Base-by-base conservation (phyloP, 2,888 invertebrate species). In the Harpalus rubripes region DNA sequence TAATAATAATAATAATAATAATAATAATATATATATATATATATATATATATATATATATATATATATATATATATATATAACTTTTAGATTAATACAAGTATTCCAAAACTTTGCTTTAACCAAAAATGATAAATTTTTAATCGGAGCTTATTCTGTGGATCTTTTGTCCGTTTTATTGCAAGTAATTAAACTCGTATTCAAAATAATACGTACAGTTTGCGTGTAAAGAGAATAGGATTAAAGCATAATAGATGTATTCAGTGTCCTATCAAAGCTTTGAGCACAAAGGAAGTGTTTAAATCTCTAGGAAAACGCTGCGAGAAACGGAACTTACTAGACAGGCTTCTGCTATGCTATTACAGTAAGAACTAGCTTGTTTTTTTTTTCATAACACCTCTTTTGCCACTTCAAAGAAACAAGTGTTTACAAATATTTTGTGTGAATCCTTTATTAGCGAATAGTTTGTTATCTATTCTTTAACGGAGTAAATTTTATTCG, bases 161-260 rank as follows among this genome's bases (percentile, higher is more conserved):
- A 6, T 15, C 32, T 68, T 68, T 68, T 68, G 39, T 39, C 15
- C 12, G 39, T 68, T 68, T 68, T 68, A 68, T 68, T 68, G 8
- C 22, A 18, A 68, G 68, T 39, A 68, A 68, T 68, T 68, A 68
- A 68, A 68, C n/a, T 63, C n/a, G 12, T 32, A 7, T 68, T n/a
- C 39, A 41, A 39, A 39, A 68, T 68, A 68, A 68, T 68, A 68
- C 68, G 39, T 39, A n/a, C 68, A 68, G 32, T 32, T 68, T 39
- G 68, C 39, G 68, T 39, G n/a, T 32, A 68, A 68, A 68, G 68
- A 39, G 68, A 68, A 68, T 39, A 68, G 68, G 68, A 68, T 68
- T 68, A 68, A 68, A 68, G 39, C 68, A 68, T 68, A 68, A 68
- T 68, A 68, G 68, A 68, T 39, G 68, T 68, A 39, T 32, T 68